Evolutionary conservation across 2,113 vertebrate genomes (phyloP).

Genomic region (Pseudorhombus dupliciocellatus): DNA sequence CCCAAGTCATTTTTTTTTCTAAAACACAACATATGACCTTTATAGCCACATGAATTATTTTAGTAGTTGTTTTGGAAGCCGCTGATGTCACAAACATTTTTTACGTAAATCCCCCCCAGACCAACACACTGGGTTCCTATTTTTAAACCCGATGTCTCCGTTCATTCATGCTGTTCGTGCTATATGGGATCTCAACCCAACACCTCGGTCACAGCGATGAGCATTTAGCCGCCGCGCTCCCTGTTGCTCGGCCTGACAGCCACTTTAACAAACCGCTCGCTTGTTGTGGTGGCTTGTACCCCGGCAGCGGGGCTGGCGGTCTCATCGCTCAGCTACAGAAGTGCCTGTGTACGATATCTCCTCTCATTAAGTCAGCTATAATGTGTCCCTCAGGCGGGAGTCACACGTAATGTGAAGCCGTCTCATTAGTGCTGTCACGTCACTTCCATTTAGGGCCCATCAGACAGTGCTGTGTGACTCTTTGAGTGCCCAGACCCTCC

Average conservation of each 20-base stretch:
- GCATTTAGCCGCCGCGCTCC: slow-evolving; percentile 29
- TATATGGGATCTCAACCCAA: neutral
- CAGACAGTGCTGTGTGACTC: slow-evolving; percentile 66
- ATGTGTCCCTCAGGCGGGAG: slow-evolving; percentile 67
- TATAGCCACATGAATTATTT: neutral
- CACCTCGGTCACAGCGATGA: neutral
- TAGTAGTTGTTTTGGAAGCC: neutral
- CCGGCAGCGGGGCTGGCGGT: slow-evolving; percentile 44
- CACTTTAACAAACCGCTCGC: slow-evolving; percentile 57
- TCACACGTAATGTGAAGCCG: slow-evolving; percentile 64
- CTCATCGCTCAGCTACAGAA: slow-evolving; percentile 62
- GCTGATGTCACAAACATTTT: neutral
- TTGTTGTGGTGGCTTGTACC: slow-evolving; percentile 50
- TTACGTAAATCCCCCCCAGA: neutral
- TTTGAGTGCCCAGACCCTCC: slow-evolving; percentile 59
- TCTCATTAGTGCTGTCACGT: slow-evolving; percentile 77
- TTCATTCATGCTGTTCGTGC: neutral
- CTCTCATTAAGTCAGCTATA: slow-evolving; percentile 72
- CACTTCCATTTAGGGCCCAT: slow-evolving; percentile 75
- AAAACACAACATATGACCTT: neutral
- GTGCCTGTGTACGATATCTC: slow-evolving; percentile 71
- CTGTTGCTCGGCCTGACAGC: slow-evolving; percentile 55
- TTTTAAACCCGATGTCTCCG: slow-evolving; percentile 1
- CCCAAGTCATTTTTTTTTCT: no score
- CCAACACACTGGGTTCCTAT: neutral